A percentile compares a stretch with the other conserved stretches of the same genome.
Evolutionary conservation across 2,888 invertebrate species (phyloP).

Genomic region (Andricus quercusramuli): DNA sequence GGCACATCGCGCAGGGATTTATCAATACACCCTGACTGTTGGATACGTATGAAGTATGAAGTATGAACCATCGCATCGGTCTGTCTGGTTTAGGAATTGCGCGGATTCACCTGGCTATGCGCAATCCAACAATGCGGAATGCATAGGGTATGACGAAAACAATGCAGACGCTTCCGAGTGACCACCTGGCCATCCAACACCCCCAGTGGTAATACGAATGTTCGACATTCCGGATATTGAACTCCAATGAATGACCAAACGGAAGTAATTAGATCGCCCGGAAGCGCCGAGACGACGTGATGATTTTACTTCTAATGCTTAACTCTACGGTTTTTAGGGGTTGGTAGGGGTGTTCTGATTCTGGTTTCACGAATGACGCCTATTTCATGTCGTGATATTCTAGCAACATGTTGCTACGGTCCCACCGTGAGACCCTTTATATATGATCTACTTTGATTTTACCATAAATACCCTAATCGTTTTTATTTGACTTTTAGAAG

Average conservation of each 20-base stretch:
- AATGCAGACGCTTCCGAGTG: slow-evolving; percentile 62
- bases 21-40: slow-evolving; percentile 53
- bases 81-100: slow-evolving; percentile 55
- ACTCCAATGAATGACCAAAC: slow-evolving; percentile 65
- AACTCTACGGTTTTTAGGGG: slow-evolving; percentile 20
- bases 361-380: slow-evolving; percentile 7
- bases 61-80: slow-evolving; percentile 42
- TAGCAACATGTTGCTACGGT: slow-evolving; percentile 38
- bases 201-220: slow-evolving; percentile 45
- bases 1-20: slow-evolving; percentile 53
- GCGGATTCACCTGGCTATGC: slow-evolving; percentile 65
- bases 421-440: background rate
- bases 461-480: slow-evolving; percentile 1
- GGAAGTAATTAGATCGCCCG: slow-evolving; percentile 72
- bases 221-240: slow-evolving; percentile 66
- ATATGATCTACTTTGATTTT: slow-evolving; percentile 5
- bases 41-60: slow-evolving; percentile 36
- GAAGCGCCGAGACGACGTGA: slow-evolving; percentile 30
- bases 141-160: slow-evolving; percentile 57
- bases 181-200: slow-evolving; percentile 61
- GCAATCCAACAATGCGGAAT: slow-evolving; percentile 62
- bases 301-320: slow-evolving; percentile 3
- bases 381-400: slow-evolving; percentile 35
- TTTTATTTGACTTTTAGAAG: background rate
- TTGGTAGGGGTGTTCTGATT: slow-evolving; percentile 16